phyloP scores from a whole-genome alignment of 2,888 invertebrate genomes.

The Stegana nigrithorax region DNA sequence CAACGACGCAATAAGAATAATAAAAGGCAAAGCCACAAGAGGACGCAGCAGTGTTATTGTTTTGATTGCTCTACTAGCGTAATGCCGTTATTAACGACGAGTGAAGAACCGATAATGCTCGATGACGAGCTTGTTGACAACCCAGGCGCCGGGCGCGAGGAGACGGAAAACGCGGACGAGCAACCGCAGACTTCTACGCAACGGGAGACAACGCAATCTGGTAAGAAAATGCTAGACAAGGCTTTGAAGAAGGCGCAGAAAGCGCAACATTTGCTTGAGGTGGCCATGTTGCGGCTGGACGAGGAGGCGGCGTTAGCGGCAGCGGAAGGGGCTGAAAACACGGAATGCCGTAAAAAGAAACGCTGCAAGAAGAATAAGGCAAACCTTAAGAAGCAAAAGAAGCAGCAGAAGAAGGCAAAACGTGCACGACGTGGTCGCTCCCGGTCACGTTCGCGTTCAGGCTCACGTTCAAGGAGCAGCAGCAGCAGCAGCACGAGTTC shows the following conservation, averaged over 20 bases:
- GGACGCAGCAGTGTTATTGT: neutral
- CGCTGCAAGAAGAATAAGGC: conserved; percentile 19
- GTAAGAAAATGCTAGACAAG: conserved; percentile 26
- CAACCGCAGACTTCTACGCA: conserved; percentile 25
- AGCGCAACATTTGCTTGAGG: conserved; percentile 42
- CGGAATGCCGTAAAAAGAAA: no score
- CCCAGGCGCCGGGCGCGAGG: neutral
- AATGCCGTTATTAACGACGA: no score
- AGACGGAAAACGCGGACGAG: conserved; percentile 30
- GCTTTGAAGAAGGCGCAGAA: conserved; percentile 47
- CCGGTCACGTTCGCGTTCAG: conserved; percentile 39
- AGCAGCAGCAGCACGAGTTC: conserved; percentile 41
- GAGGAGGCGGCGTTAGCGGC: conserved; percentile 22
- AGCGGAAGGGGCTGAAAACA: conserved; percentile 1
- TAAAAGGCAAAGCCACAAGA: conserved; percentile 3
- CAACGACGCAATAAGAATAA: neutral
- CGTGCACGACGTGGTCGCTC: conserved; percentile 14
- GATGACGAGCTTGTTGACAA: neutral
- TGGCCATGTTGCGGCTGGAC: conserved; percentile 34
- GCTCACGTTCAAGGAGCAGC: no score
- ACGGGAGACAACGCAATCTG: neutral
- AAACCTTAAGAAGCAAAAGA: conserved; percentile 27
- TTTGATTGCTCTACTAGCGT: no score
- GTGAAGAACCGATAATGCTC: no score
- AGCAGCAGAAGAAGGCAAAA: conserved; percentile 29